Evolutionary conservation across 2,113 vertebrate species (phyloP).

Genomic region (Notechis scutatus): DNA sequence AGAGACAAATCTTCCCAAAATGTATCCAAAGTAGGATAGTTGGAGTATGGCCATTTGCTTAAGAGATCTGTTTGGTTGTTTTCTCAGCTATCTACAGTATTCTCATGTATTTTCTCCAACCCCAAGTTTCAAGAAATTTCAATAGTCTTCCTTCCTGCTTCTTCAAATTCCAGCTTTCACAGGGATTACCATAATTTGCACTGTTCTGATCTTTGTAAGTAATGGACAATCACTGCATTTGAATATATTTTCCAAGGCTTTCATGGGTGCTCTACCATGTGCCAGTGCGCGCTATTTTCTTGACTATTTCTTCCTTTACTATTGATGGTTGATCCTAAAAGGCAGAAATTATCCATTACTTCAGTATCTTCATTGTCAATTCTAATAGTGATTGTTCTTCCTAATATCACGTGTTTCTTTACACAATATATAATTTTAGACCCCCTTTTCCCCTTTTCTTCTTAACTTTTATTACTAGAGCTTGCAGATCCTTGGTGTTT

Average conservation of each 20-base stretch:
- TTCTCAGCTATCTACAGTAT: neutral
- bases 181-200: neutral
- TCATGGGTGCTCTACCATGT: neutral
- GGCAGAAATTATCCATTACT: neutral
- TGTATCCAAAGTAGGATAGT: neutral
- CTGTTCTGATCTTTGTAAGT: neutral
- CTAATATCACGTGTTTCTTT: neutral
- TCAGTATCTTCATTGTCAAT: neutral
- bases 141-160: neutral
- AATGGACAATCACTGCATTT: neutral
- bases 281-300: neutral
- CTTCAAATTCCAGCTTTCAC: neutral
- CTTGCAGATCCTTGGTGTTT: neutral
- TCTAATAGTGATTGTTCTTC: neutral
- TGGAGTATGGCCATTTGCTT: neutral
- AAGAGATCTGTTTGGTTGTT: neutral
- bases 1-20: neutral
- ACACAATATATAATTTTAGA: neutral
- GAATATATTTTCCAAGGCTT: neutral
- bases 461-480: neutral
- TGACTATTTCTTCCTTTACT: neutral
- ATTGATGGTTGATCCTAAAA: neutral
- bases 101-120: neutral
- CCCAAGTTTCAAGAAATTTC: neutral
- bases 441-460: neutral